Base-by-base conservation (phyloP, 2,888 invertebrate genomes). In the Uloborus plumipes region DNA sequence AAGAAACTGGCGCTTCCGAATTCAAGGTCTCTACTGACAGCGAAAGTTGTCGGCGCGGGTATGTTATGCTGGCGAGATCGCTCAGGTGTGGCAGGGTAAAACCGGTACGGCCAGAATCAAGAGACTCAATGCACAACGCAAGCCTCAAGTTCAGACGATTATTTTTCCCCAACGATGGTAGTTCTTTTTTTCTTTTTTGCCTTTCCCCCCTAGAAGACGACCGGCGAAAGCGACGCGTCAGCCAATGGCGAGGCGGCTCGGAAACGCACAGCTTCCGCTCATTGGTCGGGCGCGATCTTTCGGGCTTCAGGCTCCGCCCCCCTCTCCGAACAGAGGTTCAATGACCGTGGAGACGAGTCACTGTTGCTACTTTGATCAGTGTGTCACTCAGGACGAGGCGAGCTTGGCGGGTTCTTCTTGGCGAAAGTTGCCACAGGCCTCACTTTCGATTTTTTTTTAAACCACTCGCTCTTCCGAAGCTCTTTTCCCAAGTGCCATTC, bases 11-110 rank as follows among this genome's bases (percentile, higher is more conserved):
- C 64, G 65, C 58, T 73, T 61, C 15, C 65, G 79, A 84, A 78
- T 85, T 85, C 85, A 85, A 85, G 85, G 85, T 84, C 84, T 65
- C 83, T 64, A 85, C 83, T 84, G 84, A 84, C 83, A 85, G 84
- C 49, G 85, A 85, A 85, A 85, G 85, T 85, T 70, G 77, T 80
- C 73, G 53, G 77, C 74, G 69, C 64, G 77, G 80, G 72, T 83
- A 77, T 72, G 84, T 82, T 83, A 76, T 65, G 77, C 76, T 58
- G 64, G 70, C 20, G 62, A 61, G 62, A 18, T 58, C 81, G 65
- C 26, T 76, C 79, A 81, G 84, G 84, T 84, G 75, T 71, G 75
- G 80, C 67, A 77, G 22, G 55, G 50, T 51, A 71, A 78, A 78
- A 78, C 79, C 84, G 84, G 78, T 74, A 74, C 78, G 58, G 51